Base-by-base conservation (phyloP, 2,113 vertebrate genomes). In the Petrocephalus microphthalmus region DNA sequence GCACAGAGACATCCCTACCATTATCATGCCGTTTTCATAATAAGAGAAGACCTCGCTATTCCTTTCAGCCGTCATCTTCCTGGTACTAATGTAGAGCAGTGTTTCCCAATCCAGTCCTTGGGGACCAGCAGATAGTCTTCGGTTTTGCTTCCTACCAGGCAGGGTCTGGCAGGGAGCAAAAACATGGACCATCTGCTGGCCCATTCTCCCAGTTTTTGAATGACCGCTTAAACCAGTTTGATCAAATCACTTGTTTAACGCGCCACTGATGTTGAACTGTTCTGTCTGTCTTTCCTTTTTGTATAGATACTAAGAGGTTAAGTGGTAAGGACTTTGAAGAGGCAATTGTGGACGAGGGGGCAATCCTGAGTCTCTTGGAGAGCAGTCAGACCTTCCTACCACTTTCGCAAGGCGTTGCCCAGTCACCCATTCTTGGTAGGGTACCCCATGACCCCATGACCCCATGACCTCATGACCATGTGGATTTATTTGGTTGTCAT, bases 351-450 rank as follows among this genome's bases (percentile, higher is more conserved):
- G 97, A 99, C 90, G 98, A 99, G 94, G 97, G 98, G 94, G 98
- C 97, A 90, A 99, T 99, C 94, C 93, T 99, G 93, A 97, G 96
- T 91, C 95, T 99, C 89, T 95, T 99, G 94, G 98, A 99, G 93
- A 98, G 90, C 84, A 99, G 98, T 94, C 98, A 98, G 93, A 96
- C 95, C 87, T 99, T 99, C 94, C 96, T 97, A 54, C 95, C 96
- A 13, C 94, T 94, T 87, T 96, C 97, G 89, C 97, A 97, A 90
- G 96, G 94, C 87, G 94, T 98, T 90, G 96, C 84, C 93, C 96
- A 96, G 89, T 96, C 96, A 29, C 57, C 96, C 54, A 91, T 95
- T 92, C 95, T 97, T 89, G 96, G 97, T 95, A 94, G 19, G 6
- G 42, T 51, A 15, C 25, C 33, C 19, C 47, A 51, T 56, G 52